These are phyloP conservation scores for Syngnathus floridae DNA, from an alignment of 2,113 vertebrate genomes.

Conservation along the genomic window DNA sequence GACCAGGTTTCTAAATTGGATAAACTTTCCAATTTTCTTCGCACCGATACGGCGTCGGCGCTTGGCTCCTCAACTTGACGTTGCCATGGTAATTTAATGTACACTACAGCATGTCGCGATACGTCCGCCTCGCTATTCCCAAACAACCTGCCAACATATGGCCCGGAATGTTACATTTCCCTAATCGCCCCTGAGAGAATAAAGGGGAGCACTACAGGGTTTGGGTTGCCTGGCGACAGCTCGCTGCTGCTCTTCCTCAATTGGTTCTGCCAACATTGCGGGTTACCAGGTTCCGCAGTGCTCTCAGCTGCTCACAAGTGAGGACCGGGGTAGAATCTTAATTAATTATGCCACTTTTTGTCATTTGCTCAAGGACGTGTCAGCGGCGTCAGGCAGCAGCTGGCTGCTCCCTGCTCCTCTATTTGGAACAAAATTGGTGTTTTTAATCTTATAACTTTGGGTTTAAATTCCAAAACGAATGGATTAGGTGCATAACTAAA, in stretches of 20 bases:
- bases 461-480: background rate
- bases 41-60: constrained; percentile 50
- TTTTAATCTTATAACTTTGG: background rate
- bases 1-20: background rate
- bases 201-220: constrained; percentile 16
- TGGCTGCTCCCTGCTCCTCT: background rate
- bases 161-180: constrained; percentile 69
- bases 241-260: constrained; percentile 21
- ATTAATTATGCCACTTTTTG: constrained; percentile 34
- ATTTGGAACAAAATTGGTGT: background rate
- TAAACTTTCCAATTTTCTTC: constrained; percentile 6
- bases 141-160: constrained; percentile 75
- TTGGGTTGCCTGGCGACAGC: constrained; percentile 22
- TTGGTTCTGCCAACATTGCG: constrained; percentile 23
- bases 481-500: too few species aligned
- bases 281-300: constrained; percentile 15
- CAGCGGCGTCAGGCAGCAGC: constrained; percentile 25
- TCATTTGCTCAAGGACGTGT: constrained; percentile 50
- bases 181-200: constrained; percentile 70
- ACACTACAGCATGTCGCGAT: constrained; percentile 63
- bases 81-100: constrained; percentile 70
- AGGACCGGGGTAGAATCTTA: constrained; percentile 9
- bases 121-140: constrained; percentile 64
- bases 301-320: constrained; percentile 35
- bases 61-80: constrained; percentile 62